Evolutionary conservation across 2,113 vertebrate species (phyloP), one percentile per base, ranked within the genome.

Genomic region (Pseudopipra pipra): DNA sequence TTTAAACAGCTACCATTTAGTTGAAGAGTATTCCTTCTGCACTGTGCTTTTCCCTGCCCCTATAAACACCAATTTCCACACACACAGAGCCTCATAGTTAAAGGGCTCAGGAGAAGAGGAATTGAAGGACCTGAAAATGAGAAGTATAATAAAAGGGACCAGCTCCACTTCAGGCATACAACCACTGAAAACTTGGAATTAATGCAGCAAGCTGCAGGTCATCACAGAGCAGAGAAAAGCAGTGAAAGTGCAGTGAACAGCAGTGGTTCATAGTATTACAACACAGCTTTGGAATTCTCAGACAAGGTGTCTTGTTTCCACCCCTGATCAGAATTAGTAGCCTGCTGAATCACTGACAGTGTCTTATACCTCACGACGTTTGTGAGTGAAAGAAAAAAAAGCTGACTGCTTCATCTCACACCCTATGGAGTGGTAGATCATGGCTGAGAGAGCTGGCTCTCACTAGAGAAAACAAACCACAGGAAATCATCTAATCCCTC

Each of bases 291-390:
- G 41, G 31, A 39, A 7, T 33, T 68, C 44, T 54, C 37, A 65
- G 80, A 68, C 51, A n/a, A 76, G 31, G 35, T 19, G 22, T 19
- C 14, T 51, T 81, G 35, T 30, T 82, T 43, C 44, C 73, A 62
- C 6, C 17, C 12, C 23, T 25, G 47, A 16, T 24, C 54, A 49
- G 49, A 62, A 72, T 71, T 59, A 31, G 18, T 12, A 21, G 30
- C 15, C 83, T 80, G 47, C 56, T 85, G 83, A 65, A 44, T 58
- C 39, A 27, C 63, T 22, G 33, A 9, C n/a, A 22, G 20, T 8
- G 17, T 52, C 51, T 35, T 43, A 23, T 25, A 59, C 1, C 0
- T 73, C 33, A 43, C 2, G n/a, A 0, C 9, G 33, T 23, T 72
- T 46, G 37, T 33, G 20, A 66, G 35, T 31, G 18, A 59, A 47